A percentile compares a stretch with the other conserved stretches of the same genome.
phyloP scores from a whole-genome alignment of 2,888 invertebrate genomes.

The Drosophila algonquin region DNA sequence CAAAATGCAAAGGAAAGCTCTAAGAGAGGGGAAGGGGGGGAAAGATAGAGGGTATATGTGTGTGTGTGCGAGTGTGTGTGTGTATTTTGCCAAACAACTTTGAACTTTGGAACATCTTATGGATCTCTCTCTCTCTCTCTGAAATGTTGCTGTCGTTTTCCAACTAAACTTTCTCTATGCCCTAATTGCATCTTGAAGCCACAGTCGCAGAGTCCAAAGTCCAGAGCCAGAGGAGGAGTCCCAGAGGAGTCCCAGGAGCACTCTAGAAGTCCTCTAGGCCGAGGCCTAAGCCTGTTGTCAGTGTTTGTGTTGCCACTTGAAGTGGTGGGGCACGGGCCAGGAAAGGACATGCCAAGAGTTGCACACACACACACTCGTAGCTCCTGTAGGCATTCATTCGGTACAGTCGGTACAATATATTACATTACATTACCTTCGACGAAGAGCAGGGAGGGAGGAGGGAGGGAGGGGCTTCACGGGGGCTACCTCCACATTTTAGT shows the following conservation, averaged over 20 bases:
- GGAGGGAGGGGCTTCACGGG: neutral
- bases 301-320: too few relatives aligned
- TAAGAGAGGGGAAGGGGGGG: too few relatives aligned
- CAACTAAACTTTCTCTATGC: conserved; percentile 60
- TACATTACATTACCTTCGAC: conserved; percentile 65
- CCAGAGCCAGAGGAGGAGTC: too few relatives aligned
- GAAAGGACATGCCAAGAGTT: conserved; percentile 24
- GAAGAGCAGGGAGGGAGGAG: neutral
- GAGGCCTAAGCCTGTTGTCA: conserved; percentile 27
- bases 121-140: neutral
- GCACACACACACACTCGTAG: neutral
- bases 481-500: conserved; percentile 56
- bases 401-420: conserved; percentile 33
- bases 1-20: neutral
- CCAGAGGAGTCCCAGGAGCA: too few relatives aligned
- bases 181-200: conserved; percentile 70
- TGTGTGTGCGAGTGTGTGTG: too few relatives aligned
- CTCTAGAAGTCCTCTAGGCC: conserved; percentile 24
- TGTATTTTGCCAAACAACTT: conserved; percentile 4
- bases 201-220: too few relatives aligned
- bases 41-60: too few relatives aligned
- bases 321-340: conserved; percentile 8
- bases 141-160: conserved; percentile 17
- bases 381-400: neutral
- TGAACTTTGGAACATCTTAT: conserved; percentile 1